phyloP scores from a whole-genome alignment of 2,888 invertebrate genomes.

The Synanthedon vespiformis region DNA sequence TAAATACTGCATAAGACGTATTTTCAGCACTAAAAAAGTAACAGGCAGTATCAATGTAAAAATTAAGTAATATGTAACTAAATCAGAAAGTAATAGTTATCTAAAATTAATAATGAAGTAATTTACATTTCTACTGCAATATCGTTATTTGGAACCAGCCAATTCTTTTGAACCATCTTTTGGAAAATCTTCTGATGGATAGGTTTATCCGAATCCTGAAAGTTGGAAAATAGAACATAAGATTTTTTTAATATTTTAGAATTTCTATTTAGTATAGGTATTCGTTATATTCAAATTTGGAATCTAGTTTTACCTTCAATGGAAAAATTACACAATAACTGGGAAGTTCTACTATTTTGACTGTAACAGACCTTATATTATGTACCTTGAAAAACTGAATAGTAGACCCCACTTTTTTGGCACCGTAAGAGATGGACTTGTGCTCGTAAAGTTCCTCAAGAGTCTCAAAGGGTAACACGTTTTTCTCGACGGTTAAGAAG shows the following conservation, averaged over 20 bases:
- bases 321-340: too few species aligned
- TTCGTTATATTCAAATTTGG: too few species aligned
- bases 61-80: background rate
- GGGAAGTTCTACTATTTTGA: too few species aligned
- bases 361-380: background rate
- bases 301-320: too few species aligned
- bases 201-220: slow-evolving; percentile 77
- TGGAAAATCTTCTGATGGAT: slow-evolving; percentile 81
- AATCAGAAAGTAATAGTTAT: slow-evolving; percentile 1
- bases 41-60: background rate
- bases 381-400: slow-evolving; percentile 85
- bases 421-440: slow-evolving; percentile 87
- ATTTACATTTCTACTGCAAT: slow-evolving; percentile 71
- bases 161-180: slow-evolving; percentile 75
- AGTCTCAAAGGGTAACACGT: slow-evolving; percentile 76
- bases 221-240: slow-evolving; percentile 10
- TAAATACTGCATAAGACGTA: slow-evolving; percentile 83
- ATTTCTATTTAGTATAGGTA: too few species aligned
- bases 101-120: slow-evolving; percentile 1
- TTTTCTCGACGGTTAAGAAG: slow-evolving; percentile 84
- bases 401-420: slow-evolving; percentile 85
- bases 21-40: slow-evolving; percentile 46
- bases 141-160: slow-evolving; percentile 69
- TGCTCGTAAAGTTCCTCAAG: slow-evolving; percentile 86
- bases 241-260: too few species aligned